Base-by-base conservation (phyloP, 2,797 vertebrate genomes). In the Lithobates sylvaticus region DNA sequence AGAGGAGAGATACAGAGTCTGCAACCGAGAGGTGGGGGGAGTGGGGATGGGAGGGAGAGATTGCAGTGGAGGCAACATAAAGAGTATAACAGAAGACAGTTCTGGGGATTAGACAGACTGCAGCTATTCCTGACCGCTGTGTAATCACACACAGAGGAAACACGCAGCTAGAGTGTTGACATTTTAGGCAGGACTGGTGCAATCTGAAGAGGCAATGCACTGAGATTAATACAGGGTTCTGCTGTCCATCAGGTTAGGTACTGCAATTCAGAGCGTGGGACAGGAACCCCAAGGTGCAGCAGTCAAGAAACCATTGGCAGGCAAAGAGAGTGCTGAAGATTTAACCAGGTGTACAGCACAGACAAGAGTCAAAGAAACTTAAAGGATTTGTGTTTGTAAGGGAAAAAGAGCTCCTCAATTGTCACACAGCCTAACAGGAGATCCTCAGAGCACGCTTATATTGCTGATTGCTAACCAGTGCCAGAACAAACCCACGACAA, bases 1-100 rank as follows among this genome's bases (percentile, higher is more conserved):
- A 70, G 21, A 76, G 50, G 84, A 85, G 71, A 76, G 74, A 75
- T 47, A 36, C 0, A 2, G 84, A 88, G 88, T 88, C 67, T 71
- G 89, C 89, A 85, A 86, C 10, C 3, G 81, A 89, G 86, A 54
- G 76, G 34, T 85, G 61, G 0, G 84, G 84, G 76, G 86, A 78
- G 13, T 21, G 26, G 39, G 9, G 42, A 8, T 61, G 81, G 44
- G 69, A 77, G 71, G 75, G 75, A 78, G 67, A 50, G 86, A 87
- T 86, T 86, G 86, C 81, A 79, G 86, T 67, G 86, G 85, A 83
- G 69, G 81, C 26, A 87, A 68, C 83, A 79, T 26, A 88, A 79
- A 81, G 69, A 84, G 81, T 81, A 88, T 6, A 75, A 72, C 72
- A 68, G 77, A 74, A 82, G 85, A 77, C 73, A 81, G 79, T 47